phyloP scores from a whole-genome alignment of 2,113 vertebrate species.

The Tetrax tetrax region DNA sequence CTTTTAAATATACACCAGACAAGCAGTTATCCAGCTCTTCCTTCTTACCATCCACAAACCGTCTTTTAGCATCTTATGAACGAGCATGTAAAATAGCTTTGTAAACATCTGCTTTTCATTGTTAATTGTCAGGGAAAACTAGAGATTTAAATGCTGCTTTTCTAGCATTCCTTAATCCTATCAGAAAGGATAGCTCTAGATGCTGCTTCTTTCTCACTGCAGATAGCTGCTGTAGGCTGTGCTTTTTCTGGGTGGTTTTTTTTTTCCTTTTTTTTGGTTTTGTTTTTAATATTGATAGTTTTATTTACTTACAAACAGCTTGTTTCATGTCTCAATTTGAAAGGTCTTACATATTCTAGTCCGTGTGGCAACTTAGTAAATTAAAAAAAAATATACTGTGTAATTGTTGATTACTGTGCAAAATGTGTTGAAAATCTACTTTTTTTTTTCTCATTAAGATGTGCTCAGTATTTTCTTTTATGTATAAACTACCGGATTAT shows the following conservation, averaged over 20 bases:
- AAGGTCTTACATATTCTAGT: constrained; percentile 8
- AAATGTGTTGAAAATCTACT: constrained; percentile 31
- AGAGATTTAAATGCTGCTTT: constrained; percentile 73
- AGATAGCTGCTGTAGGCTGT: constrained; percentile 28
- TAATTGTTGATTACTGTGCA: constrained; percentile 19
- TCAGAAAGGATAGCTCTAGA: constrained; percentile 71
- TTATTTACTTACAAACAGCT: constrained; percentile 40
- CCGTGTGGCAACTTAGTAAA: constrained; percentile 30
- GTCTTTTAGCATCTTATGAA: constrained; percentile 80
- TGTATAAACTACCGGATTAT: constrained; percentile 2
- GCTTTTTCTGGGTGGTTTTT: not conserved
- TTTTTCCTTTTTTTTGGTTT: not conserved
- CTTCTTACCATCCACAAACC: constrained; percentile 79
- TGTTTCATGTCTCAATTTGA: not conserved
- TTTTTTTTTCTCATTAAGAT: not conserved
- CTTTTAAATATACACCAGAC: constrained; percentile 81
- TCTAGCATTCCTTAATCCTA: constrained; percentile 75
- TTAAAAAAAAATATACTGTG: constrained; percentile 14
- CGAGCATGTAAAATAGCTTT: constrained; percentile 77
- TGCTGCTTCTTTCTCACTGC: constrained; percentile 52
- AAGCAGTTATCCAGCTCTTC: constrained; percentile 80
- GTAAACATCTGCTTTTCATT: constrained; percentile 85
- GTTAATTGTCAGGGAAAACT: constrained; percentile 80
- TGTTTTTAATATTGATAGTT: not conserved
- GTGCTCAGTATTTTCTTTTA: constrained; percentile 52